phyloP scores from a whole-genome alignment of 2,888 invertebrate genomes.

The Oxytorus armatus region DNA sequence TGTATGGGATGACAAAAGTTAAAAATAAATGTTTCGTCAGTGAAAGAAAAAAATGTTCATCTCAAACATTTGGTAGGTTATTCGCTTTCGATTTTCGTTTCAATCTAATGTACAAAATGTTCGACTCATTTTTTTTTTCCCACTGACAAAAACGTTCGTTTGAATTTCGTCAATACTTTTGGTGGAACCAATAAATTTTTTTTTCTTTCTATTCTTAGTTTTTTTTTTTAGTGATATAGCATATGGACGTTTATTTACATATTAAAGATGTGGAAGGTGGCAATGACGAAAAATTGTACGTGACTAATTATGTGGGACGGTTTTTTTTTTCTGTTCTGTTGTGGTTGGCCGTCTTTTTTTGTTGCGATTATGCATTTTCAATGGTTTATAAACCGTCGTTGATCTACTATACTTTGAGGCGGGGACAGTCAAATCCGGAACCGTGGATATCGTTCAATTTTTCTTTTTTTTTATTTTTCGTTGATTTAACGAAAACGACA shows the following conservation, averaged over 20 bases:
- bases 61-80: too few relatives aligned
- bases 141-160: neutral
- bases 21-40: too few relatives aligned
- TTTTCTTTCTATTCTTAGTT: neutral
- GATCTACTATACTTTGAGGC: conserved; percentile 33
- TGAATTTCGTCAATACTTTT: neutral
- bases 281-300: conserved; percentile 43
- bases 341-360: neutral
- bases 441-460: conserved; percentile 50
- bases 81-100: too few relatives aligned
- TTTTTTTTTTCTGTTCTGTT: too few relatives aligned
- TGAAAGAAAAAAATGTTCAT: too few relatives aligned
- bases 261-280: conserved; percentile 24
- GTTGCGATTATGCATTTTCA: conserved; percentile 27
- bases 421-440: conserved; percentile 29
- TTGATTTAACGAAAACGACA: neutral
- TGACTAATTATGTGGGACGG: conserved; percentile 30
- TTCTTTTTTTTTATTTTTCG: too few relatives aligned
- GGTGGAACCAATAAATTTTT: neutral
- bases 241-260: conserved; percentile 47
- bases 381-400: conserved; percentile 35
- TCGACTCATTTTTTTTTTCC: too few relatives aligned
- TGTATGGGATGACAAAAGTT: neutral
- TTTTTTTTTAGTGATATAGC: neutral
- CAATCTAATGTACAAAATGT: too few relatives aligned